Conservation (phyloP, 2,113 vertebrate genomes). For the Nyctibius bracteatus region DNA sequence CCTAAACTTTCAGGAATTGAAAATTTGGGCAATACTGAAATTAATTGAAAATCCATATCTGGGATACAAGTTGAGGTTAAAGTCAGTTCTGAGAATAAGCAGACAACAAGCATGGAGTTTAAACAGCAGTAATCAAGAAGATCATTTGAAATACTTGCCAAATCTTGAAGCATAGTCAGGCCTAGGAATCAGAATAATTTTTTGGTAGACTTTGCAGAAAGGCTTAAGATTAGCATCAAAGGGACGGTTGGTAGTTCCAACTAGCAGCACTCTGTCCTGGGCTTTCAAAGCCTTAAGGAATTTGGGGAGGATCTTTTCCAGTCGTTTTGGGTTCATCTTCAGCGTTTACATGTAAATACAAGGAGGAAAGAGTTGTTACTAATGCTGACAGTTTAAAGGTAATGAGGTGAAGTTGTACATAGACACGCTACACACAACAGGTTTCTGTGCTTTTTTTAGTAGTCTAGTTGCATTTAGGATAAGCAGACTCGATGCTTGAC, state of each 20-base stretch:
- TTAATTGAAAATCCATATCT: neutral
- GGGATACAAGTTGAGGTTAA: too few species aligned
- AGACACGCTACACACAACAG: too few species aligned
- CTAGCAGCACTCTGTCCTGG: slow-evolving; percentile 78
- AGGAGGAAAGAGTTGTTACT: neutral
- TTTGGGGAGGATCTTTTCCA: slow-evolving; percentile 77
- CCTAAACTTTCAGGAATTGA: neutral
- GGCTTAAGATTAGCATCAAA: slow-evolving; percentile 76
- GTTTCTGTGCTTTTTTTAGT: neutral
- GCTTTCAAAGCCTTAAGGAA: slow-evolving; percentile 76
- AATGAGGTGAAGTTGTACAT: neutral
- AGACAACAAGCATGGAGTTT: rapidly evolving
- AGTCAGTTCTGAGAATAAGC: neutral
- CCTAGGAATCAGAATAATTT: slow-evolving; percentile 80
- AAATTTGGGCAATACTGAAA: neutral
- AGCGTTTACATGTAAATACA: rapidly evolving
- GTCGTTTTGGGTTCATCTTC: slow-evolving; percentile 73
- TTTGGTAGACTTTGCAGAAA: slow-evolving; percentile 79
- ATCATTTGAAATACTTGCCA: slow-evolving; percentile 59
- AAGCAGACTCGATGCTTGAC: neutral
- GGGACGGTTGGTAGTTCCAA: slow-evolving; percentile 79
- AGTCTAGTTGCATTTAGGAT: neutral
- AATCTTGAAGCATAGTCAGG: slow-evolving; percentile 84
- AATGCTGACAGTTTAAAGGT: neutral
- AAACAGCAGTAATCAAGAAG: rapidly evolving